These are phyloP conservation scores for Girardinus metallicus DNA, from an alignment of 2,797 vertebrate genomes.

Conservation along the genomic window DNA sequence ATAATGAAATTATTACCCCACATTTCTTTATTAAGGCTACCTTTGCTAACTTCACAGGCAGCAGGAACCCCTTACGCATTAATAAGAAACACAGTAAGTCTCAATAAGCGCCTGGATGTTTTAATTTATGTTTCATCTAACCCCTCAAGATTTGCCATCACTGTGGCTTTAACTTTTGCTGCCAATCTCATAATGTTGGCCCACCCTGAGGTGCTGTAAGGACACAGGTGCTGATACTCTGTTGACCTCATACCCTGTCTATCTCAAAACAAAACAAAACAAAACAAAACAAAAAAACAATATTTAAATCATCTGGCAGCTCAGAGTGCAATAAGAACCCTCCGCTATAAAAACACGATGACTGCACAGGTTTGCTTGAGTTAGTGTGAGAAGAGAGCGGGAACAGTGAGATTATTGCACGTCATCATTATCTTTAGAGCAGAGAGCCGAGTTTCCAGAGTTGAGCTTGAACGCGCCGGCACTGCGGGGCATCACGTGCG, in stretches of 20 bases:
- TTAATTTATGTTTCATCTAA: constrained; percentile 35
- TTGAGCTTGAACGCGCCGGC: constrained; percentile 63
- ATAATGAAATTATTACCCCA: not conserved
- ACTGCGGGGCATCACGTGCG: constrained; percentile 59
- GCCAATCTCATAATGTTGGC: constrained; percentile 14
- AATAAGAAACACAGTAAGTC: constrained; percentile 35
- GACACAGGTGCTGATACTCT: constrained; percentile 43
- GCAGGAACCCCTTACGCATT: constrained; percentile 28
- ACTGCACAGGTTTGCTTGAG: constrained; percentile 25
- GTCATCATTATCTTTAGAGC: constrained; percentile 51
- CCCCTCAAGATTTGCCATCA: constrained; percentile 26
- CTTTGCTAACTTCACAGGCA: constrained; percentile 14
- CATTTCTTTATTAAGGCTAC: constrained; percentile 16
- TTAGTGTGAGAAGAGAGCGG: constrained; percentile 7
- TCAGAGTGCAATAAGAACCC: constrained; percentile 44
- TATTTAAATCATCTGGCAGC: constrained; percentile 42
- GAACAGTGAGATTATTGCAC: constrained; percentile 51
- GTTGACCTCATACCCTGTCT: constrained; percentile 61
- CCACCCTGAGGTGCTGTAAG: constrained; percentile 47
- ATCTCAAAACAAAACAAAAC: constrained; percentile 4
- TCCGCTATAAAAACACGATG: constrained; percentile 49
- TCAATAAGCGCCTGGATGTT: constrained; percentile 29
- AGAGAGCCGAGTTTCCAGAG: constrained; percentile 67
- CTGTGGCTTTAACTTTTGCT: constrained; percentile 5
- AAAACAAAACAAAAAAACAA: constrained; percentile 24